phyloP scores from a whole-genome alignment of 1,140 invertebrate genomes.

The Neodiprion fabricii region DNA sequence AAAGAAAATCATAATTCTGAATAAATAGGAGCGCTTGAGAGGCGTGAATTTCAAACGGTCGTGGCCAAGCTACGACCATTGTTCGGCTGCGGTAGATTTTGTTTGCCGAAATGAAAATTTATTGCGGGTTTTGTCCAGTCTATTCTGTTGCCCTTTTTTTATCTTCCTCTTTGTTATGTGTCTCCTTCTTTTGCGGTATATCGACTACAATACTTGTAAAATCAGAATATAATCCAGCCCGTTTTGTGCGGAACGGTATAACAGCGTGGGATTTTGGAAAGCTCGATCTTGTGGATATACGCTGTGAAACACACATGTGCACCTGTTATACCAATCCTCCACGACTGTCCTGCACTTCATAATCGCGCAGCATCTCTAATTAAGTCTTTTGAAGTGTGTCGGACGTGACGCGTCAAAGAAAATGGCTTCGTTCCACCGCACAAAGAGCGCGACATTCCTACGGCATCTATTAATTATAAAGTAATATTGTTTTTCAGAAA shows the following conservation, averaged over 20 bases:
- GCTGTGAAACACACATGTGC: too few relatives aligned
- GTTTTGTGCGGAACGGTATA: too few relatives aligned
- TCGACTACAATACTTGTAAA: too few relatives aligned
- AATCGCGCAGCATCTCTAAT: neutral
- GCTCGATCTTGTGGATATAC: too few relatives aligned
- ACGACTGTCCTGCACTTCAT: too few relatives aligned
- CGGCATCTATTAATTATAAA: neutral
- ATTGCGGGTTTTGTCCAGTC: too few relatives aligned
- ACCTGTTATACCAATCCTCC: too few relatives aligned
- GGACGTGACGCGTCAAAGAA: neutral
- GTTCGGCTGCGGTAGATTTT: neutral
- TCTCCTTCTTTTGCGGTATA: too few relatives aligned
- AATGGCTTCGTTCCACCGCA: slow-evolving; percentile 1
- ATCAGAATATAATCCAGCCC: too few relatives aligned
- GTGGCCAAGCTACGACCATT: neutral
- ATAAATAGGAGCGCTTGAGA: neutral
- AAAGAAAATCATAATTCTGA: neutral
- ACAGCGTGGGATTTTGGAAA: too few relatives aligned
- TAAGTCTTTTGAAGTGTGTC: neutral
- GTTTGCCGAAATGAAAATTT: neutral
- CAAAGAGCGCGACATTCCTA: neutral
- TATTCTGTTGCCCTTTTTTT: too few relatives aligned
- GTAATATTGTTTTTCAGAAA: neutral
- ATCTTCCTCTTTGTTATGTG: too few relatives aligned
- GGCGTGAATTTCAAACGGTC: slow-evolving; percentile 4